These are phyloP conservation scores for Orientallactaga bullata DNA, from an alignment of 2,113 vertebrate species.

Conservation along the genomic window DNA sequence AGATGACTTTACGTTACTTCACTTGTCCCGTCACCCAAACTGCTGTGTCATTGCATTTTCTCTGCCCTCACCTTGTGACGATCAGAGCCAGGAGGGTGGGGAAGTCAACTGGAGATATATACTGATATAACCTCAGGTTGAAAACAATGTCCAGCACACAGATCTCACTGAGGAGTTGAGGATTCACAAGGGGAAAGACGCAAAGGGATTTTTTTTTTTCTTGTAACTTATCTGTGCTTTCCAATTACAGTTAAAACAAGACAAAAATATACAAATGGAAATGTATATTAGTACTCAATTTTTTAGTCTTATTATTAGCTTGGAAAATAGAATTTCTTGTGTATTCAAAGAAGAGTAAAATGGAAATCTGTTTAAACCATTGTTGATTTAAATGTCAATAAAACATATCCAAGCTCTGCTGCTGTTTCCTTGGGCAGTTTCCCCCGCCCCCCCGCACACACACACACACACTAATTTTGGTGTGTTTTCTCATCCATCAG, in stretches of 20 bases:
- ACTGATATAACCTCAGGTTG: neutral
- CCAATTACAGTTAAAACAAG: neutral
- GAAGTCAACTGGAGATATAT: too few species aligned
- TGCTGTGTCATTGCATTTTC: neutral
- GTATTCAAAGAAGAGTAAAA: slow-evolving; percentile 39
- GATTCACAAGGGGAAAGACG: neutral
- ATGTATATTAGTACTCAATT: neutral
- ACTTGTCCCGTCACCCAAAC: neutral
- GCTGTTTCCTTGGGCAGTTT: slow-evolving; percentile 39
- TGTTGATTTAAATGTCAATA: slow-evolving; percentile 6
- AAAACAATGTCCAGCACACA: neutral
- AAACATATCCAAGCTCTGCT: slow-evolving; percentile 19
- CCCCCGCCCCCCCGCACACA: too few species aligned
- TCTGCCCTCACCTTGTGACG: neutral
- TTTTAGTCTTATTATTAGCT: neutral
- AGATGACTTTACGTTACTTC: neutral
- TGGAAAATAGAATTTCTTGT: slow-evolving; percentile 59
- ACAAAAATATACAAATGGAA: slow-evolving; percentile 8
- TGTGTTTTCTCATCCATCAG: slow-evolving; percentile 54
- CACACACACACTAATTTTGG: slow-evolving; percentile 46
- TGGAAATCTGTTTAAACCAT: slow-evolving; percentile 7
- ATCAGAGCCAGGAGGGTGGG: neutral
- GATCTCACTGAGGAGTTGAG: neutral
- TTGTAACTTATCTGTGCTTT: slow-evolving; percentile 19
- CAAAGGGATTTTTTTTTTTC: neutral